Base-by-base conservation (phyloP, 2,113 vertebrate species). In the Epinephelus moara region DNA sequence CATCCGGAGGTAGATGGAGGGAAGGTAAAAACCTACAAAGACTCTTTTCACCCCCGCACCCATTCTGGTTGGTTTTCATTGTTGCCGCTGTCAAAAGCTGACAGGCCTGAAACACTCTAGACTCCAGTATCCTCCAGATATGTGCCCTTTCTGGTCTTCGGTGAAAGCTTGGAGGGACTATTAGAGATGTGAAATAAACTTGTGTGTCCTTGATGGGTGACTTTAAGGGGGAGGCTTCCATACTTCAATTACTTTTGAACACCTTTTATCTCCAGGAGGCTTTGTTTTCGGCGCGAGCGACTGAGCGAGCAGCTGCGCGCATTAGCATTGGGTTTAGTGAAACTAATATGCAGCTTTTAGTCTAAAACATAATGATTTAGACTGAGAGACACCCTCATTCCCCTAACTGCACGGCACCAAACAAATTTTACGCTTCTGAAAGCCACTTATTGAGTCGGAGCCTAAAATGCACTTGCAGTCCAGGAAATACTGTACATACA, bases 11-110 rank as follows among this genome's bases (percentile, higher is more conserved):
- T 89, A 85, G 75, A 85, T 60, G 53, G 77, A 88, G 85, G 64
- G 77, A 87, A 75, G 77, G 85, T 77, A 86, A 77, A 71, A 90
- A 89, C 71, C 75, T 85, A 86, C 80, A 87, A 92, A 91, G 79
- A 63, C 92, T 91, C 82, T 94, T 93, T 89, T 91, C 87, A 87
- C 91, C 88, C 33, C 75, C 59, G 73, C 78, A 78, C 83, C 81
- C 69, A 64, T 80, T 87, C 82, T 77, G 53, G 84, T 88, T 75
- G 83, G 69, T 74, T 91, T 92, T 87, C 85, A 87, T 90, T 93
- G 90, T 89, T 82, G 83, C 70, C 13, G 10, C 90, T 94, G 91
- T 93, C 90, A 92, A 85, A 88, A 80, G 59, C 88, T 92, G 91
- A 92, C 90, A 90, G 87, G 69, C 80, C 85, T 90, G 88, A 92